A percentile compares a stretch with the other conserved stretches of the same genome.
Conservation (phyloP, 2,113 vertebrate genomes). For the Cyphomyrus plagiostoma region DNA sequence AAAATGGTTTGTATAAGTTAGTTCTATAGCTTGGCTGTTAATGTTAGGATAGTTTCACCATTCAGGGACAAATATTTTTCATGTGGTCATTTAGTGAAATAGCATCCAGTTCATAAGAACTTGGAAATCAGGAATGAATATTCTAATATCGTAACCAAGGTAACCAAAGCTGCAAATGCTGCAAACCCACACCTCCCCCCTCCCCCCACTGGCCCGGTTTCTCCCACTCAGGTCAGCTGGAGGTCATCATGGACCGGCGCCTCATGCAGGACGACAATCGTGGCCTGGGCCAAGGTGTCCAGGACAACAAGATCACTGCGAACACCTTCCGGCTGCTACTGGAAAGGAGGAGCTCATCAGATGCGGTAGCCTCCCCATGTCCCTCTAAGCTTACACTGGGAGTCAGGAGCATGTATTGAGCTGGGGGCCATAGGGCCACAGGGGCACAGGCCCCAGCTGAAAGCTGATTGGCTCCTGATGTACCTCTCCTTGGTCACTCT, state of each 20-base stretch:
- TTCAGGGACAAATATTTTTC: neutral
- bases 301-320: constrained; percentile 87
- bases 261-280: constrained; percentile 93
- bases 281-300: constrained; percentile 85
- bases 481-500: neutral
- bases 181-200: neutral
- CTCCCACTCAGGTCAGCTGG: constrained; percentile 72
- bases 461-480: neutral
- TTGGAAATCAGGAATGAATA: neutral
- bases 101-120: neutral
- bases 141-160: neutral
- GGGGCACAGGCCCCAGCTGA: neutral
- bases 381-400: neutral
- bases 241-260: constrained; percentile 85
- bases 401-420: neutral
- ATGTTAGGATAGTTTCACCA: neutral
- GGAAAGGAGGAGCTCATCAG: constrained; percentile 61
- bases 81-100: neutral
- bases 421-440: neutral
- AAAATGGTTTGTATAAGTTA: constrained; percentile 57
- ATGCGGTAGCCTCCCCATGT: constrained; percentile 49
- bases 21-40: neutral
- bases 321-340: constrained; percentile 76
- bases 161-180: neutral
- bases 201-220: neutral